These are phyloP conservation scores for Periplaneta americana DNA, from an alignment of 1,140 invertebrate genomes.

Conservation along the genomic window DNA sequence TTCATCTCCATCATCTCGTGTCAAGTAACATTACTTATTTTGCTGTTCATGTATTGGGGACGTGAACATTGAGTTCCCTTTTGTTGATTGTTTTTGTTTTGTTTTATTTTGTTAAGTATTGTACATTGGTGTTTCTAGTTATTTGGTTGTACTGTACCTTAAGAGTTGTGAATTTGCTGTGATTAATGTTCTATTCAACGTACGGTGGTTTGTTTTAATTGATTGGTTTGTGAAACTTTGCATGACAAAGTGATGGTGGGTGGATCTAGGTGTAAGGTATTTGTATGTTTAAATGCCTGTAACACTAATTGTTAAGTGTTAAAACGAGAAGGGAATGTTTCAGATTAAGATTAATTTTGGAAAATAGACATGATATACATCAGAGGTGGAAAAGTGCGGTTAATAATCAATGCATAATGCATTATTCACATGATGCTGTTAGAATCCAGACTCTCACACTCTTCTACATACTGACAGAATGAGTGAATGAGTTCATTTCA, in stretches of 20 bases:
- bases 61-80: not conserved
- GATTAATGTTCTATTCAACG: not conserved
- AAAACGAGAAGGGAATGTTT: not conserved
- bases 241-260: not conserved
- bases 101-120: not conserved
- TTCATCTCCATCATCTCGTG: not conserved
- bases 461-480: not conserved
- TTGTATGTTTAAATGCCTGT: not conserved
- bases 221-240: not conserved
- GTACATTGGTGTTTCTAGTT: not conserved
- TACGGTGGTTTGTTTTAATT: not conserved
- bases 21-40: no score
- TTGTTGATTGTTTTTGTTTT: not conserved
- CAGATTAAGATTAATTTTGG: not conserved
- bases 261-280: not conserved
- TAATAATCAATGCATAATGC: no score
- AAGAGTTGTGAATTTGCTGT: not conserved
- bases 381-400: no score
- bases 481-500: no score
- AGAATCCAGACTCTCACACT: not conserved
- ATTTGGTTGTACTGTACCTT: not conserved
- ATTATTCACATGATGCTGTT: no score
- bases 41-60: not conserved
- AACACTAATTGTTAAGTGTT: not conserved
- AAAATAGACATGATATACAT: no score